phyloP scores from a whole-genome alignment of 2,113 vertebrate species.

The Otis tarda region DNA sequence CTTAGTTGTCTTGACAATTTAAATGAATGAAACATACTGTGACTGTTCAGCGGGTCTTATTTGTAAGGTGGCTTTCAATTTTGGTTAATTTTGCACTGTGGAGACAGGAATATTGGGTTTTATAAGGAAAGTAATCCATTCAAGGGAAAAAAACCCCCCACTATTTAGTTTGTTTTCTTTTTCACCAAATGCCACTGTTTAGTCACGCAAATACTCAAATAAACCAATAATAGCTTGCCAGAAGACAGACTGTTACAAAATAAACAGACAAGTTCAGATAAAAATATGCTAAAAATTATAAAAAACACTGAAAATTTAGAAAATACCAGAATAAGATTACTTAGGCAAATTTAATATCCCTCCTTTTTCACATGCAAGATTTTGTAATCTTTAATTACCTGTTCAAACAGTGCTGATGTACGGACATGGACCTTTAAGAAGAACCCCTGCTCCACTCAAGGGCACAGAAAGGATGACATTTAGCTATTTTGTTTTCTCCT shows the following conservation, averaged over 20 bases:
- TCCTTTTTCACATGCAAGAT: background rate
- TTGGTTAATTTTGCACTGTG: background rate
- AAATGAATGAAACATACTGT: background rate
- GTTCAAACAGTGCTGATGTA: background rate
- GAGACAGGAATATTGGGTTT: background rate
- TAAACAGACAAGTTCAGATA: background rate
- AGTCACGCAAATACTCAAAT: background rate
- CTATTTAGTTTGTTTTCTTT: background rate
- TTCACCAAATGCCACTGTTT: background rate
- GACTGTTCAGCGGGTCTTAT: background rate
- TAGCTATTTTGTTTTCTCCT: background rate
- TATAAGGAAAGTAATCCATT: background rate
- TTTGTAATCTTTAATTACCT: background rate
- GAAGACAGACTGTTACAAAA: background rate
- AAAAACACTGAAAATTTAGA: background rate
- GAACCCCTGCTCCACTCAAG: background rate
- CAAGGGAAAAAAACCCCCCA: accelerated
- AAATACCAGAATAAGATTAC: background rate
- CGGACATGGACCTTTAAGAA: background rate
- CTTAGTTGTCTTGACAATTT: background rate
- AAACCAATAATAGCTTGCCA: background rate
- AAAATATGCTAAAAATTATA: background rate
- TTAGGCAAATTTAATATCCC: background rate
- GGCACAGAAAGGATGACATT: background rate
- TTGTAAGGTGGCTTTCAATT: background rate